phyloP scores from a whole-genome alignment of 2,797 vertebrate species.

The Coreius guichenoti region DNA sequence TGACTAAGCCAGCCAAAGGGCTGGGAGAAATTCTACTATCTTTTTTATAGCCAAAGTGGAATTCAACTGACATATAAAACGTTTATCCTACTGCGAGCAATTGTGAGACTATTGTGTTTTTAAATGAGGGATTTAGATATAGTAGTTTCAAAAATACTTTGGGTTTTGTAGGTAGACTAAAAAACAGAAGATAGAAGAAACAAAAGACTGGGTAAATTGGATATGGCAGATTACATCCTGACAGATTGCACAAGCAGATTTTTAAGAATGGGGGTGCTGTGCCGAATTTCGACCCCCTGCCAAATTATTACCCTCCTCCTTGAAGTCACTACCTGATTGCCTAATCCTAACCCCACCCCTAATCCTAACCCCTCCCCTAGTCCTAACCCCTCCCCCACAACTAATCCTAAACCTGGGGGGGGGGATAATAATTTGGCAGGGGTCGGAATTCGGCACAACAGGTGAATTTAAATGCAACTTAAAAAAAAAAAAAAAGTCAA shows the following conservation, averaged over 20 bases:
- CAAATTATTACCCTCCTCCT: no score
- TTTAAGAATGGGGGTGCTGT: background rate
- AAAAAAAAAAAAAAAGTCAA: background rate
- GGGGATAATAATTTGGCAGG: no score
- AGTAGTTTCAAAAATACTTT: background rate
- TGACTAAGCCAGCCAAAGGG: slow-evolving; percentile 1
- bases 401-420: no score
- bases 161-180: background rate
- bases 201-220: background rate
- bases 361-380: no score
- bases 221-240: background rate
- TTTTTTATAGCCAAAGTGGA: background rate
- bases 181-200: background rate
- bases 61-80: background rate
- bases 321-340: no score
- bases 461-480: background rate
- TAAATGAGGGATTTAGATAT: background rate
- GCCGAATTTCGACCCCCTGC: no score
- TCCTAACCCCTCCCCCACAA: no score
- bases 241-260: background rate
- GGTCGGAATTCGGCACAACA: no score
- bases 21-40: background rate
- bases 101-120: background rate
- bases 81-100: background rate
- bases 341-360: no score